phyloP scores from a whole-genome alignment of 2,113 vertebrate species.

The Chaetodon auriga region DNA sequence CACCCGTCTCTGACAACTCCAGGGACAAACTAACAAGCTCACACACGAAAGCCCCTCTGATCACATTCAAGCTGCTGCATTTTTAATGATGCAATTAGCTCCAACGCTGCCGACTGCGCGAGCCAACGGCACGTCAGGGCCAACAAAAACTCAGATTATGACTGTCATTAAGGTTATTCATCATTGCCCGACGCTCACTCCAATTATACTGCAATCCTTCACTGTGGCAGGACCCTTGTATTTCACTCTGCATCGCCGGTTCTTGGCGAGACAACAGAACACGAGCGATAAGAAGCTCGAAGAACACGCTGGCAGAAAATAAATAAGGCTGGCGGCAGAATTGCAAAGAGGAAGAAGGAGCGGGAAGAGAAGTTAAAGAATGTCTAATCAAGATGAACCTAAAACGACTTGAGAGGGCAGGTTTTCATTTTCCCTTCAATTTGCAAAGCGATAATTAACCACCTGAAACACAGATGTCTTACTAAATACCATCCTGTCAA shows the following conservation, averaged over 20 bases:
- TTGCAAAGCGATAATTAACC: conserved; percentile 51
- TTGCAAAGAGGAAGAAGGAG: not conserved
- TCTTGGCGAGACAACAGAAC: conserved; percentile 33
- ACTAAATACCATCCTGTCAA: conserved; percentile 60
- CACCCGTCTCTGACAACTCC: conserved; percentile 17
- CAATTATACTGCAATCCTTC: conserved; percentile 56
- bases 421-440: conserved; percentile 16
- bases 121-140: conserved; percentile 47
- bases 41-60: conserved; percentile 29
- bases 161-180: conserved; percentile 68
- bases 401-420: conserved; percentile 16
- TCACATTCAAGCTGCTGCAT: conserved; percentile 51
- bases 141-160: conserved; percentile 67
- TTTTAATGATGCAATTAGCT: conserved; percentile 71
- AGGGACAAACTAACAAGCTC: conserved; percentile 60
- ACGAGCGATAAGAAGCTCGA: not conserved
- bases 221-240: conserved; percentile 28
- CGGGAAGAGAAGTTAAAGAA: not conserved
- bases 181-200: conserved; percentile 37
- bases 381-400: conserved; percentile 5
- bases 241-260: conserved; percentile 12
- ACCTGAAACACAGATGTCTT: conserved; percentile 36
- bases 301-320: not conserved
- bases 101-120: conserved; percentile 40
- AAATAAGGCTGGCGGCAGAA: not conserved